Evolutionary conservation across 2,888 invertebrate genomes (phyloP), one percentile per base, ranked within the genome.

Genomic region (Choristoneura rosaceana): DNA sequence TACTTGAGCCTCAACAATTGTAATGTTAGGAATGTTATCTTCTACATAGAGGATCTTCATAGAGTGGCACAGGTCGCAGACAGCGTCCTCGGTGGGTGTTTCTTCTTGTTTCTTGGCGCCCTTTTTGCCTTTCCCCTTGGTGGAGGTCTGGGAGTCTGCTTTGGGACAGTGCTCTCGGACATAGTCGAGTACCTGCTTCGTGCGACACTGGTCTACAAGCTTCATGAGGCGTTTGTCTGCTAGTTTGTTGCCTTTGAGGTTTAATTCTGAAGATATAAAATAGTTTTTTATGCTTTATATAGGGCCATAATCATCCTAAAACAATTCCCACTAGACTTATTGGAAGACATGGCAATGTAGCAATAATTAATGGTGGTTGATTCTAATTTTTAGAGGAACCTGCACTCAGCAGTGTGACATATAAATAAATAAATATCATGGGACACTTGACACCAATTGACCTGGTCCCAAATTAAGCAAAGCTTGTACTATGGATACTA

Each of bases 171-270:
- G 95, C 71, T 95, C 95, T n/a, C 96, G 92, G 3, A 98, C 94
- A 82, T 97, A 97, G 81, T 97, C 97, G 38, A 97, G 77, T 4
- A 98, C 94, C 86, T 97, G 96, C 82, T 97, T 97, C 0, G 95
- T 95, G 14, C 96, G 95, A 79, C 96, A 96, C 81, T 97, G 97
- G 76, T 96, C 96, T 0, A 97, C 96, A 1, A 98, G 87, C 84
- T 97, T 98, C 78, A 95, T 93, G 52, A 98, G 94, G 8, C 97
- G 94, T 77, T 96, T 96, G 85, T 98, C 98, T 0, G 94, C 84
- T 17, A 98, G 87, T 74, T 96, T 96, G 87, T 98, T 98, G 5
- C 96, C 96, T 87, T 96, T 96, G 41, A 97, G 90, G 82, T 96
- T 95, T 0, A 98, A 76, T 81, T 97, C 97, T 96, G 88, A 25